Conservation (phyloP, 2,888 invertebrate genomes). For the Gari tellinella region DNA sequence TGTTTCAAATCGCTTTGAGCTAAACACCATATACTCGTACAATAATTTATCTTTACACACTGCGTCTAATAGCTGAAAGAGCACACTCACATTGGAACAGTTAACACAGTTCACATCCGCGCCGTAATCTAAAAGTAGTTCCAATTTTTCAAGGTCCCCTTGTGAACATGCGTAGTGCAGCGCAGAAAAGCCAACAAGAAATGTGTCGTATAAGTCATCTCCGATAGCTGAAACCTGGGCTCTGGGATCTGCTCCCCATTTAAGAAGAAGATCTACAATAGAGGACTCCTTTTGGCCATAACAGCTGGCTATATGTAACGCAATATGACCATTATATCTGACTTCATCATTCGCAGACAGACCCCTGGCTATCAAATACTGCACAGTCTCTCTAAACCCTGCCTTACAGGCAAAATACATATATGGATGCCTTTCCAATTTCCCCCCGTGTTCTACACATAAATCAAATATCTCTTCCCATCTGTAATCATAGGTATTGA, state of each 20-base stretch:
- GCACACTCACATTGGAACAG: neutral
- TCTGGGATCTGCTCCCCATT: neutral
- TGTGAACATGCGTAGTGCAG: constrained; percentile 10
- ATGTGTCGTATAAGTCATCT: neutral
- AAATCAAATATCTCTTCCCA: constrained; percentile 2
- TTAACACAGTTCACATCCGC: constrained; percentile 4
- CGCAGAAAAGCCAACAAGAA: constrained; percentile 3
- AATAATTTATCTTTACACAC: constrained; percentile 7
- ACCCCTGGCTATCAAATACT: neutral
- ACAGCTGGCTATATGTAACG: constrained; percentile 2
- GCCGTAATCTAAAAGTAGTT: constrained; percentile 3
- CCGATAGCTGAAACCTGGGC: neutral
- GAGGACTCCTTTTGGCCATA: neutral
- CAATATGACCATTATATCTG: constrained; percentile 2
- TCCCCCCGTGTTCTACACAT: constrained; percentile 7
- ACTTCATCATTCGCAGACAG: neutral
- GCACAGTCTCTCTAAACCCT: neutral
- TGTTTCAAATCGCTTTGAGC: neutral
- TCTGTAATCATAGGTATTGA: neutral
- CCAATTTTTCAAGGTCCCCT: constrained; percentile 4
- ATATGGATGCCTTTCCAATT: neutral
- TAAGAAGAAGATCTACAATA: no score
- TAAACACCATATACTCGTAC: constrained; percentile 3
- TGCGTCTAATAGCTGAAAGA: constrained; percentile 9
- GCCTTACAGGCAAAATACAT: constrained; percentile 2